phyloP scores from a whole-genome alignment of 2,113 vertebrate genomes.

The Sorex araneus region DNA sequence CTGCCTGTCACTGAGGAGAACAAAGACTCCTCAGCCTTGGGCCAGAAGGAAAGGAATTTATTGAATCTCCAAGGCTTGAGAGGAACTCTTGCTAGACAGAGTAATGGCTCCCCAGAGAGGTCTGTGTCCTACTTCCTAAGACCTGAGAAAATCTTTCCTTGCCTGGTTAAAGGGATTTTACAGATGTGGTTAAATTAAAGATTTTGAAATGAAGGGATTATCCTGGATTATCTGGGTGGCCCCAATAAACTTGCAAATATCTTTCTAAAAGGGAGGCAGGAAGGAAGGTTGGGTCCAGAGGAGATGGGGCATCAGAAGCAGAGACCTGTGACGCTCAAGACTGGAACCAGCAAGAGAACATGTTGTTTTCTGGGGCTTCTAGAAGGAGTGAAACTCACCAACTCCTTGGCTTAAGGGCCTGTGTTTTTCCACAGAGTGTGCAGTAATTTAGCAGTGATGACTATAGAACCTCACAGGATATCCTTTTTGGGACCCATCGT shows the following conservation, averaged over 20 bases:
- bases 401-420: not conserved
- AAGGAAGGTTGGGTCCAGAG: not conserved
- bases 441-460: not conserved
- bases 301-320: not conserved
- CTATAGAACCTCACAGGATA: not conserved
- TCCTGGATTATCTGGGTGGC: not conserved
- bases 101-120: not conserved
- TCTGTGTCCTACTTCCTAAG: not conserved
- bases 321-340: not conserved
- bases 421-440: not conserved
- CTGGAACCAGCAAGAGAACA: not conserved
- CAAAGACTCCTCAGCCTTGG: no score
- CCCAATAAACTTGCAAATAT: not conserved
- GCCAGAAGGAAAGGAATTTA: not conserved
- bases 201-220: not conserved
- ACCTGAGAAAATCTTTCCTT: not conserved
- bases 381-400: not conserved
- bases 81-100: not conserved
- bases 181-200: not conserved
- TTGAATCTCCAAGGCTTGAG: not conserved
- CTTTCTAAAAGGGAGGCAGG: not conserved
- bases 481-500: not conserved
- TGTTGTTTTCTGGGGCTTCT: not conserved
- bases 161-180: not conserved
- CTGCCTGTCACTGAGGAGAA: slow-evolving; percentile 2